Conservation (phyloP, 2,888 invertebrate genomes). For the Anthophora plumipes region DNA sequence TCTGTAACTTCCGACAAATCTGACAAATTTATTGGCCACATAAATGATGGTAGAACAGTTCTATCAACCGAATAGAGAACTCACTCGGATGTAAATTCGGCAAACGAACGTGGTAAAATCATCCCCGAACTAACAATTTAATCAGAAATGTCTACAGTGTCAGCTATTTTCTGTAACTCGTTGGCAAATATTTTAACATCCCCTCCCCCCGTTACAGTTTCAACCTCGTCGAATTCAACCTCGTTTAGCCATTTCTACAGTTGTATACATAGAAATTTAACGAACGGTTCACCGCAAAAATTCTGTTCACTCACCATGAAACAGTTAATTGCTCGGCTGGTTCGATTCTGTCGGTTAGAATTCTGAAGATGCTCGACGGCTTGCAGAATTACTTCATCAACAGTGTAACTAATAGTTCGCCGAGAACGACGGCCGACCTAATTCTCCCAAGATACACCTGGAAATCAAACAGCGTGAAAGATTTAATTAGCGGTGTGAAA, state of each 20-base stretch:
- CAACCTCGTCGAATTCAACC: background rate
- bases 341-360: background rate
- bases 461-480: conserved; percentile 34
- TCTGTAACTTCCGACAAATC: background rate
- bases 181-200: conserved; percentile 18
- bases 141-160: conserved; percentile 4
- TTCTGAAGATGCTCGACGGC: conserved; percentile 16
- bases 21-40: background rate
- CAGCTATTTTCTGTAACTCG: conserved; percentile 3
- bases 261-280: background rate
- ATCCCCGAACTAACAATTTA: conserved; percentile 13
- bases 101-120: conserved; percentile 1
- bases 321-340: conserved; percentile 28
- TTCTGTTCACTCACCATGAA: background rate
- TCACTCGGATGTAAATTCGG: background rate
- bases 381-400: conserved; percentile 35
- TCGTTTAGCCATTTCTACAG: background rate
- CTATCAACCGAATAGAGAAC: background rate
- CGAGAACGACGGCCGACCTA: conserved; percentile 39
- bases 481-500: conserved; percentile 40
- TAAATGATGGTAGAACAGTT: background rate
- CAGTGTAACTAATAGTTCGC: conserved; percentile 42
- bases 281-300: conserved; percentile 21
- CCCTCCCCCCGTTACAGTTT: background rate
- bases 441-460: conserved; percentile 13